Evolutionary conservation across 1,140 invertebrate species (phyloP).

Genomic region (Drosophila grimshawi): DNA sequence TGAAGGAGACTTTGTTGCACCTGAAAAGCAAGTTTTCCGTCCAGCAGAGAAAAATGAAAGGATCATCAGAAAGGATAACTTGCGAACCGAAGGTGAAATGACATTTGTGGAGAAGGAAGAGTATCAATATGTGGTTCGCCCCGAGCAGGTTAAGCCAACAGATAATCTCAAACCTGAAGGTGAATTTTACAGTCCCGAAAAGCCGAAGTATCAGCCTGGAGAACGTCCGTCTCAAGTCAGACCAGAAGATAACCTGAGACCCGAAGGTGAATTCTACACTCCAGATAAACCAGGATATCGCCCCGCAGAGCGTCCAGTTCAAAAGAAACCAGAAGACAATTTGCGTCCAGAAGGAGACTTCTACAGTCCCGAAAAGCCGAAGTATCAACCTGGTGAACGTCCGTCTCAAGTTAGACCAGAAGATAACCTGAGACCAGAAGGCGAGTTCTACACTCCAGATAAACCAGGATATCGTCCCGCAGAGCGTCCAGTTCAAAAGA

Average conservation of each 20-base stretch:
- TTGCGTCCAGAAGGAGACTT: constrained; percentile 87
- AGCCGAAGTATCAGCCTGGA: constrained; percentile 82
- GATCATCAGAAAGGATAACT: constrained; percentile 86
- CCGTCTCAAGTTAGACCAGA: constrained; percentile 25
- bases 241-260: constrained; percentile 86
- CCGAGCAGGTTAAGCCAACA: constrained; percentile 84
- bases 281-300: constrained; percentile 79
- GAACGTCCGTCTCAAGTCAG: constrained; percentile 84
- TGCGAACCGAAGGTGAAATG: constrained; percentile 86
- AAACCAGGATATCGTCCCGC: constrained; percentile 80
- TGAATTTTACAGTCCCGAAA: constrained; percentile 85
- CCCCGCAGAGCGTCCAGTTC: constrained; percentile 84
- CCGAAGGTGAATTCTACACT: constrained; percentile 86
- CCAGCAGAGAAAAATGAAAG: constrained; percentile 72
- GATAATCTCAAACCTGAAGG: constrained; percentile 87
- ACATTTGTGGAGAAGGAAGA: constrained; percentile 86
- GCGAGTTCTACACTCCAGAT: constrained; percentile 56
- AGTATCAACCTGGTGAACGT: constrained; percentile 21
- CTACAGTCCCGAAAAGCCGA: constrained; percentile 84
- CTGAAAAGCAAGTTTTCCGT: constrained; percentile 77
- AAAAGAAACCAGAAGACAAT: constrained; percentile 85
- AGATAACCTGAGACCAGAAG: constrained; percentile 62
- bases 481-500: constrained; percentile 27
- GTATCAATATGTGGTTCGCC: constrained; percentile 85
- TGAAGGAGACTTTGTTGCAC: constrained; percentile 85